A percentile compares a stretch with the other conserved stretches of the same genome.
phyloP scores from a whole-genome alignment of 2,888 invertebrate species.

The Tetrapedia diversipes region DNA sequence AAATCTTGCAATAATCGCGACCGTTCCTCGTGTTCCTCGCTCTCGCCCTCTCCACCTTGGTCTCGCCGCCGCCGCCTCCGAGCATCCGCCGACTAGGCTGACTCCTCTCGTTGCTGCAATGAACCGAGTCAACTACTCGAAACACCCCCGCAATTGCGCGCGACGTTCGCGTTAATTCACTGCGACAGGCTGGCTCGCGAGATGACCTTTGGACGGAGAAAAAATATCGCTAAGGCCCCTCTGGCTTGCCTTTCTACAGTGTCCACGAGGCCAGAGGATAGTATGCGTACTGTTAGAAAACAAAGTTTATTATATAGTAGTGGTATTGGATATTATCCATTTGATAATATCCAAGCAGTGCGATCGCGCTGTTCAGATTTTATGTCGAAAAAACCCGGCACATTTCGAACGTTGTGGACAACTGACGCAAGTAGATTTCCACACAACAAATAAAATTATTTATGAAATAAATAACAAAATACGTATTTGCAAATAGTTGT shows the following conservation, averaged over 20 bases:
- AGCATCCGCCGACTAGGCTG: constrained; percentile 67
- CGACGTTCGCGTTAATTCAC: constrained; percentile 57
- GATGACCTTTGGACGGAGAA: constrained; percentile 42
- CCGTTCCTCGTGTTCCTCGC: constrained; percentile 37
- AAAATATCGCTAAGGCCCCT: constrained; percentile 9
- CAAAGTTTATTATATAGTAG: too few relatives aligned
- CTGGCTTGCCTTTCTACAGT: not conserved
- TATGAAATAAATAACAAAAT: too few relatives aligned
- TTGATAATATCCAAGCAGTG: too few relatives aligned
- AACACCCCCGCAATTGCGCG: constrained; percentile 74
- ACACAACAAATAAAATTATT: too few relatives aligned
- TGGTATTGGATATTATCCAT: too few relatives aligned
- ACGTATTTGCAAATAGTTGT: too few relatives aligned
- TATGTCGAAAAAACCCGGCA: too few relatives aligned
- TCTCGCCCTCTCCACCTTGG: constrained; percentile 19
- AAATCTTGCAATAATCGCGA: constrained; percentile 76
- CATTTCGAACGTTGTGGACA: too few relatives aligned
- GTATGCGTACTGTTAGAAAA: too few relatives aligned
- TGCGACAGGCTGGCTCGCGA: constrained; percentile 35
- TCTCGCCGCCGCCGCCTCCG: constrained; percentile 29
- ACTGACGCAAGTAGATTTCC: too few relatives aligned
- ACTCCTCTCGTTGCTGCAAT: constrained; percentile 75
- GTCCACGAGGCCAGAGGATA: not conserved
- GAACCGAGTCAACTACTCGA: constrained; percentile 72
- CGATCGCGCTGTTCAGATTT: too few relatives aligned